Evolutionary conservation across 2,797 vertebrate species (phyloP).

Genomic region (Leptoclinus maculatus): DNA sequence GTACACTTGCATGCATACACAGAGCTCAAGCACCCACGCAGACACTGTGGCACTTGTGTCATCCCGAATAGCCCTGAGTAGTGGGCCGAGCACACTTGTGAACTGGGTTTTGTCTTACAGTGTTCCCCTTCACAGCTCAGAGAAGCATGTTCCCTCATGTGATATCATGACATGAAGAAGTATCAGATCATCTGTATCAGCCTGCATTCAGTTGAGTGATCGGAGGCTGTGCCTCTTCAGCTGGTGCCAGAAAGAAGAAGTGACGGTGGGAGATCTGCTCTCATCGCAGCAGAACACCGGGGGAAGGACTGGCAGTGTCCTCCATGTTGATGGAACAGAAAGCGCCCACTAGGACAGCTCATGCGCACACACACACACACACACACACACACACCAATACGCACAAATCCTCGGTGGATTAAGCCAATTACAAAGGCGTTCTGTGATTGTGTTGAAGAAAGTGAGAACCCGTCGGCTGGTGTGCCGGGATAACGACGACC

Average conservation of each 20-base stretch:
- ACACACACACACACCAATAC: slow-evolving; percentile 3
- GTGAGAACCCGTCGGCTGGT: not conserved
- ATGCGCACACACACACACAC: slow-evolving; percentile 24
- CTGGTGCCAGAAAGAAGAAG: not conserved
- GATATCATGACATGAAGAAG: no score
- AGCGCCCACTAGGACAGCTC: slow-evolving; percentile 6
- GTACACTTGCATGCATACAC: not conserved
- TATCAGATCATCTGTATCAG: no score
- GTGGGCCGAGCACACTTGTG: not conserved
- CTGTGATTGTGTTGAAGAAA: slow-evolving; percentile 24
- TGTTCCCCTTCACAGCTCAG: not conserved
- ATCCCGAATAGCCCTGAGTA: not conserved
- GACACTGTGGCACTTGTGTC: not conserved
- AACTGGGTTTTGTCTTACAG: not conserved
- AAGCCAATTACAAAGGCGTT: slow-evolving; percentile 25
- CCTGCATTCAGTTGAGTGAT: not conserved
- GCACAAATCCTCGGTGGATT: slow-evolving; percentile 29
- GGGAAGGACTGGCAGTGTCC: slow-evolving; percentile 3
- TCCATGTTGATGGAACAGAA: slow-evolving; percentile 51
- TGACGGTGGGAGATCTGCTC: not conserved
- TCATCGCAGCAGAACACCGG: slow-evolving; percentile 1
- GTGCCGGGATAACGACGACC: not conserved
- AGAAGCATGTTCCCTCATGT: not conserved
- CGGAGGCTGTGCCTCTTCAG: not conserved
- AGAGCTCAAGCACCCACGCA: not conserved